Conservation (phyloP, 2,888 invertebrate species). For the Zaprionus lineosus region DNA sequence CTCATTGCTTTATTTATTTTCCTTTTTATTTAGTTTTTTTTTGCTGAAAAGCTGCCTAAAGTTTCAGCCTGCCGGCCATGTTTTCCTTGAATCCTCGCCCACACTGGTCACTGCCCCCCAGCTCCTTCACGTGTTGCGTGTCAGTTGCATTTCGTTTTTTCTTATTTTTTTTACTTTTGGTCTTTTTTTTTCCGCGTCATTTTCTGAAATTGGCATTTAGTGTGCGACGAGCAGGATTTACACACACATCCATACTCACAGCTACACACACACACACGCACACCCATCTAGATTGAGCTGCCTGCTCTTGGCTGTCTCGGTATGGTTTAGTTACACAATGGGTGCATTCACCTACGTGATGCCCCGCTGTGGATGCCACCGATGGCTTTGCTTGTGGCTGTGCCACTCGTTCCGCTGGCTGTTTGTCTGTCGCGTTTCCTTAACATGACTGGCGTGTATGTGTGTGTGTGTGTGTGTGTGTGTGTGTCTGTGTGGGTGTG, state of each 20-base stretch:
- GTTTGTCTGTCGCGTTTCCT: conserved; percentile 63
- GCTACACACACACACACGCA: conserved; percentile 6
- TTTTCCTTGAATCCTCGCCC: neutral
- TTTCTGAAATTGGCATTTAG: conserved; percentile 78
- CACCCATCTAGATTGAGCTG: conserved; percentile 49
- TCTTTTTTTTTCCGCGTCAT: conserved; percentile 71
- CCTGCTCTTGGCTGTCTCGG: conserved; percentile 62
- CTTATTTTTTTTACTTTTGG: conserved; percentile 16
- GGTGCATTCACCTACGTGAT: conserved; percentile 81
- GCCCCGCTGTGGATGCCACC: conserved; percentile 65
- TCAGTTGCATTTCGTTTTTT: conserved; percentile 46
- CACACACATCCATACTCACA: conserved; percentile 49
- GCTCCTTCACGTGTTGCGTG: conserved; percentile 61
- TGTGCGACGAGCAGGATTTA: conserved; percentile 74
- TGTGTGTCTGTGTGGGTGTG: conserved; percentile 36
- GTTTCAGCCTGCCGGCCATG: conserved; percentile 23
- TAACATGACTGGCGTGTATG: conserved; percentile 46
- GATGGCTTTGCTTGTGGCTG: conserved; percentile 47
- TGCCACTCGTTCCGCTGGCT: conserved; percentile 18
- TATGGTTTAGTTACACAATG: conserved; percentile 78
- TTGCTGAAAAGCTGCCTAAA: conserved; percentile 43
- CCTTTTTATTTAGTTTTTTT: neutral
- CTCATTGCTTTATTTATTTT: neutral
- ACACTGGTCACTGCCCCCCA: too few species aligned
- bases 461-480: conserved; percentile 19